phyloP scores from a whole-genome alignment of 2,888 invertebrate genomes.

The Colletes collaris region DNA sequence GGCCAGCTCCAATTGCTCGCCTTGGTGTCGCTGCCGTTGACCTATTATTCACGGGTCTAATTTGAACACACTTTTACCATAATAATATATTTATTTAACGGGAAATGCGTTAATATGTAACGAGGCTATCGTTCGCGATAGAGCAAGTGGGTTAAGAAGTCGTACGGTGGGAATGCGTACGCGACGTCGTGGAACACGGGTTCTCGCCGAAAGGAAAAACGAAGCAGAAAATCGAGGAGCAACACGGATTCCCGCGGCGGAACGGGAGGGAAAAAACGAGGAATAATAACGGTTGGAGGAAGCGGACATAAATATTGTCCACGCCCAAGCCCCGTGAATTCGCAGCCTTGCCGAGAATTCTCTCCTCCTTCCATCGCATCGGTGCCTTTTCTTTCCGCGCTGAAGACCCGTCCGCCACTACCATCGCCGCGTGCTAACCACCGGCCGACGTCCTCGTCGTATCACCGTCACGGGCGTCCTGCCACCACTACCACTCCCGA shows the following conservation, averaged over 20 bases:
- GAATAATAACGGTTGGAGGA: slow-evolving; percentile 38
- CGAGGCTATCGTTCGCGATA: slow-evolving; percentile 6
- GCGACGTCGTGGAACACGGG: slow-evolving; percentile 20
- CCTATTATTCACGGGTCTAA: no score
- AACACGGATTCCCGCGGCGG: slow-evolving; percentile 21
- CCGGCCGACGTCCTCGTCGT: slow-evolving; percentile 57
- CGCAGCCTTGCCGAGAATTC: slow-evolving; percentile 63
- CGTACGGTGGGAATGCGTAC: background rate
- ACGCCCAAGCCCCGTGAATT: slow-evolving; percentile 68
- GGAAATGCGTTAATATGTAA: background rate
- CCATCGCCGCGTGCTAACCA: slow-evolving; percentile 29
- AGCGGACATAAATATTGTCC: slow-evolving; percentile 74
- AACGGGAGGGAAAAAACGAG: slow-evolving; percentile 6
- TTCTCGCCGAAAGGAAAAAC: slow-evolving; percentile 27
- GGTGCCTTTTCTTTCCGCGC: slow-evolving; percentile 55
- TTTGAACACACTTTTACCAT: no score
- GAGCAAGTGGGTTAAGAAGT: background rate
- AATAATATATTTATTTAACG: no score
- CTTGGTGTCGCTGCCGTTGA: no score
- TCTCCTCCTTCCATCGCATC: slow-evolving; percentile 47
- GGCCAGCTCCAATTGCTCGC: no score
- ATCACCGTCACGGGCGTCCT: slow-evolving; percentile 58
- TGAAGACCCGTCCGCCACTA: slow-evolving; percentile 51
- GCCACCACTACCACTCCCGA: slow-evolving; percentile 39
- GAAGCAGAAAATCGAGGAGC: slow-evolving; percentile 25